Conservation (phyloP, 64 coral and sea anemone genomes). For the Catalaphyllia jardinei region DNA sequence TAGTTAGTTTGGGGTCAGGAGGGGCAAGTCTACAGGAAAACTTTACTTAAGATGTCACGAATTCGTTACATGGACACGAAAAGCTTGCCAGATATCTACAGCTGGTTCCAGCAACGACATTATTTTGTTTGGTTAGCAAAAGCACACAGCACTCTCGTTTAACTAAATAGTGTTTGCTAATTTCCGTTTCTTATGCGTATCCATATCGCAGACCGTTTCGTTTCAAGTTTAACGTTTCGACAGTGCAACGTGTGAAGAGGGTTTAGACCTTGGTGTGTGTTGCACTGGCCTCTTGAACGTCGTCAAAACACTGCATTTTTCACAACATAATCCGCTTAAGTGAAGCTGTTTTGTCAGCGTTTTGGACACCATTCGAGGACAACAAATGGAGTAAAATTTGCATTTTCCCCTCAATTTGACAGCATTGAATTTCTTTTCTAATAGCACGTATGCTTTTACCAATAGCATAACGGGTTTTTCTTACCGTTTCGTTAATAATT, state of each 20-base stretch:
- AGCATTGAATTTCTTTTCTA: not conserved
- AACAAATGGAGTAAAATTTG: not conserved
- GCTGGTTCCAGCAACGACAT: constrained; percentile 33
- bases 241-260: not conserved
- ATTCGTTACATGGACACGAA: constrained; percentile 20
- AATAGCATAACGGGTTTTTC: not conserved
- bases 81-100: not conserved
- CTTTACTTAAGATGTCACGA: constrained; percentile 29
- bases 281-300: not conserved
- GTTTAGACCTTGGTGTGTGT: not conserved
- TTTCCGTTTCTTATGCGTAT: not conserved
- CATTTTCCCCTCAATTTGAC: not conserved
- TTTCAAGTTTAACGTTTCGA: not conserved
- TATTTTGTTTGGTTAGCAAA: not conserved
- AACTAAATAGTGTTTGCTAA: constrained; percentile 2
- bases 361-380: not conserved
- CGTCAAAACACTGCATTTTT: constrained; percentile 10
- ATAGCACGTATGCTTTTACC: not conserved
- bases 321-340: constrained; percentile 14
- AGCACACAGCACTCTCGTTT: not conserved
- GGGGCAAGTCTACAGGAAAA: constrained; percentile 5
- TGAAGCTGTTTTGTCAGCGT: constrained; percentile 27
- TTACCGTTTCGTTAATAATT: not conserved
- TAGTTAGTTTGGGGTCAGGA: constrained; percentile 29
- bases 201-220: not conserved